Conservation (phyloP, 2,113 vertebrate genomes). For the Proteles cristata region DNA sequence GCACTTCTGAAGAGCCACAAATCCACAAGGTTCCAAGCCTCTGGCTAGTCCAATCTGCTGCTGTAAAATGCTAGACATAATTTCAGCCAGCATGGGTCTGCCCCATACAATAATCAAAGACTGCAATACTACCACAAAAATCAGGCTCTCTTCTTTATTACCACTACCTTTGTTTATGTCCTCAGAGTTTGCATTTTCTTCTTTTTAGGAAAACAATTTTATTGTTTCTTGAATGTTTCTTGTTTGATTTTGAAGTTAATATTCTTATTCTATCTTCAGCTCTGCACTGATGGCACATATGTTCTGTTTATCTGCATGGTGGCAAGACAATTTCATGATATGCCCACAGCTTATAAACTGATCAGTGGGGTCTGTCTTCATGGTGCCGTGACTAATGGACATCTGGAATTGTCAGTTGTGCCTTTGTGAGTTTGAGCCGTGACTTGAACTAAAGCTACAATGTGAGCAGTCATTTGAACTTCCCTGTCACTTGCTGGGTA, state of each 20-base stretch:
- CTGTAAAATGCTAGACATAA: conserved; percentile 69
- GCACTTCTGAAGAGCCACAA: conserved; percentile 81
- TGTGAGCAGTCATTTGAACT: conserved; percentile 47
- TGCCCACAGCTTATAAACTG: conserved; percentile 51
- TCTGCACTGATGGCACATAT: conserved; percentile 16
- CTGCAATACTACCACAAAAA: not conserved
- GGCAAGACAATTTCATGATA: conserved; percentile 57
- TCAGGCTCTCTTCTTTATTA: not conserved
- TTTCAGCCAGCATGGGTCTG: conserved; percentile 36
- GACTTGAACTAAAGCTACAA: conserved; percentile 60
- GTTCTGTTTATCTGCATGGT: conserved; percentile 46
- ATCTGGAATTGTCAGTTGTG: conserved; percentile 68
- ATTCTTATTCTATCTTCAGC: conserved; percentile 39
- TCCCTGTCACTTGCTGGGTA: conserved; percentile 40
- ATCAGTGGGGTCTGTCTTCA: conserved; percentile 46
- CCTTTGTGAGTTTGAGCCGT: conserved; percentile 40
- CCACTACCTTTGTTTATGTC: conserved; percentile 50
- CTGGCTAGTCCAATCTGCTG: conserved; percentile 69
- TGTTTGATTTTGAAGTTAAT: conserved; percentile 52
- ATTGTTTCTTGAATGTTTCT: not conserved
- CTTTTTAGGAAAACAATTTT: not conserved
- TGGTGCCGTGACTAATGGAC: conserved; percentile 65
- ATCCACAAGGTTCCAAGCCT: conserved; percentile 79
- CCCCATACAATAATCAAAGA: conserved; percentile 60
- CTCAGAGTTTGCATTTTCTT: conserved; percentile 14